Base-by-base conservation (phyloP, 2,888 invertebrate species). In the Euclidia mi region DNA sequence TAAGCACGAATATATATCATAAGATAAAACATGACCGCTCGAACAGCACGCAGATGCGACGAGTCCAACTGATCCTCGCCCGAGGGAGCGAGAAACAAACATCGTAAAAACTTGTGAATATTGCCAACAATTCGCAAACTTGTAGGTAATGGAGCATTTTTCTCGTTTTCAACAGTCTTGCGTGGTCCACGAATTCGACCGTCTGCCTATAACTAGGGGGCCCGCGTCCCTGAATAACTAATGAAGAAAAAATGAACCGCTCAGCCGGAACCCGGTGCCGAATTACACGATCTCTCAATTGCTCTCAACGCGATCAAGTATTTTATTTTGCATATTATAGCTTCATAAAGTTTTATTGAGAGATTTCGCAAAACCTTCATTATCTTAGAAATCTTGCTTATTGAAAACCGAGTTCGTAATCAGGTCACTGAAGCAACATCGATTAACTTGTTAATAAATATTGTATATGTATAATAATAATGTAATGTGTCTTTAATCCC, bases 91-190 rank as follows among this genome's bases (percentile, higher is more conserved):
- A 77, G 84, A 81, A 84, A 85, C 83, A 85, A 89, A 88, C 83
- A 85, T 84, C 81, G 88, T 86, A 90, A 88, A 90, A 90, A 91
- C 82, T 89, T 85, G 84, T 78, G 81, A 85, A 86, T 83, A 85
- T 85, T 84, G 81, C 84, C 76, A 84, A 85, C 85, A 87, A 86
- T 87, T 86, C 85, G 74, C 78, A 71, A 86, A 85, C 73, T 88
- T 85, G 79, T 79, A 82, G 76, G 80, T 86, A 84, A 85, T 82
- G 81, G 78, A 84, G 74, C 75, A 81, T 82, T 82, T 84, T 82
- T 82, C 79, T 77, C 75, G 65, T 83, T 83, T 77, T 75, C 60
- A 79, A 83, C 74, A 81, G 81, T 73, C 68, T 60, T 59, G 59
- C 49, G 53, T 63, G 68, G 61, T 65, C 75, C 71, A 78, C 67